Evolutionary conservation across 2,113 vertebrate genomes (phyloP), one percentile per base, ranked within the genome.

Genomic region (Drymodes brunneopygia): DNA sequence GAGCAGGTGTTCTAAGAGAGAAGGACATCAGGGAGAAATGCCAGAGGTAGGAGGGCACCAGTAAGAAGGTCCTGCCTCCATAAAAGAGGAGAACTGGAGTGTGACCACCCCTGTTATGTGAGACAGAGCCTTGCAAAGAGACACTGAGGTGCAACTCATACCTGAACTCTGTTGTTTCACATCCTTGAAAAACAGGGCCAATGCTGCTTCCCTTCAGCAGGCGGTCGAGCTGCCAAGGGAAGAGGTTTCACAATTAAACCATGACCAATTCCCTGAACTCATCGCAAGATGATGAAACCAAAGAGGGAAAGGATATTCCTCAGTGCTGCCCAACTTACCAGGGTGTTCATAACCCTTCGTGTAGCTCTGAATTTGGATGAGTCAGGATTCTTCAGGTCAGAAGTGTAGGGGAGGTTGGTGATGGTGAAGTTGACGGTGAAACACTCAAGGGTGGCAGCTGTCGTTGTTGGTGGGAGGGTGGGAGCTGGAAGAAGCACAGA

Each of bases 281-380:
- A 2, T 0, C 2, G 1, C 5, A 23, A 2, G 2, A 0, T 2
- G 1, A n/a, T 2, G 44, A 44, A 8, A 6, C 7, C 44, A 18
- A 18, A 7, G 44, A 44, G 15, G 44, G 15, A 6, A 44, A 44
- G 16, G 44, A 44, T 44, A 44, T 44, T 16, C 16, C 44, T 44
- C 12, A 15, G 5, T 15, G 6, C 5, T 5, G 3, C 0, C 22
- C 1, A 0, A 4, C 80, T 2, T 44, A 96, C 91, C 81, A 93
- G 1, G 0, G 2, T 48, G 21, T 9, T 10, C 24, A 74, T 24
- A 8, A 47, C 44, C 3, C 11, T 24, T 4, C 0, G 3, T 0
- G 84, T 44, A 2, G 71, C 1, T 4, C 16, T 90, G 92, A 79
- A 88, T 14, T 4, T 58, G 6, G 16, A 29, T 0, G 91, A 91